Evolutionary conservation across 2,113 vertebrate species (phyloP), one percentile per base, ranked within the genome.

Genomic region (Carassius carassius): DNA sequence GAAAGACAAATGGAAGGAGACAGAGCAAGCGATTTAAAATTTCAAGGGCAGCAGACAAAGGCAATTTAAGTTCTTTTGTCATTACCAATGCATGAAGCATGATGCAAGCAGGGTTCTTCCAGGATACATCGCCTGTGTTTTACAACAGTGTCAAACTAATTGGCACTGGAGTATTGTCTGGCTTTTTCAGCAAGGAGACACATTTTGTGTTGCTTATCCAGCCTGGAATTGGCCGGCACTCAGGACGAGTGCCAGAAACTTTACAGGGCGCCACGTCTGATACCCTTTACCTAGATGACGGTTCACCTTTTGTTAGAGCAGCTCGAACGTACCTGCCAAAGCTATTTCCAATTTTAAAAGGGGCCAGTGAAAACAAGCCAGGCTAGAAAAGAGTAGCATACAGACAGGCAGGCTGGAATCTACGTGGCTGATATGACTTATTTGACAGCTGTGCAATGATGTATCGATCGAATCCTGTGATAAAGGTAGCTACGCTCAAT

Each of bases 131-230:
- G 17, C 82, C 85, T 87, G 86, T 89, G 90, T 85, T 91, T 92
- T 91, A 92, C 86, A 6, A 78, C 92, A 91, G 78, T 91, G 91
- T 93, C 91, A 92, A 81, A 86, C 89, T 93, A 93, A 93, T 92
- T 92, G 92, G 89, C 47, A 41, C 14, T 16, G 17, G 65, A 70
- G 10, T 88, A 47, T 60, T 75, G 70, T 54, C 78, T 75, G 41
- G 41, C 67, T 25, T 81, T 81, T 62, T n/a, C 78, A 25, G 23
- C 29, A 16, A 70, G 29, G 11, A 84, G 25, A 81, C 72, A 81
- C n/a, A 19, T 70, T 70, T 83, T 73, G 7, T 16, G 69, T 60
- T 75, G 19, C 35, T 75, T 51, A 67, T 80, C 80, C 70, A 81
- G 56, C 35, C 19, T 16, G 49, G 51, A 72, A 65, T 81, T 72